Base-by-base conservation (phyloP, 2,797 vertebrate genomes). In the Poecilia picta region DNA sequence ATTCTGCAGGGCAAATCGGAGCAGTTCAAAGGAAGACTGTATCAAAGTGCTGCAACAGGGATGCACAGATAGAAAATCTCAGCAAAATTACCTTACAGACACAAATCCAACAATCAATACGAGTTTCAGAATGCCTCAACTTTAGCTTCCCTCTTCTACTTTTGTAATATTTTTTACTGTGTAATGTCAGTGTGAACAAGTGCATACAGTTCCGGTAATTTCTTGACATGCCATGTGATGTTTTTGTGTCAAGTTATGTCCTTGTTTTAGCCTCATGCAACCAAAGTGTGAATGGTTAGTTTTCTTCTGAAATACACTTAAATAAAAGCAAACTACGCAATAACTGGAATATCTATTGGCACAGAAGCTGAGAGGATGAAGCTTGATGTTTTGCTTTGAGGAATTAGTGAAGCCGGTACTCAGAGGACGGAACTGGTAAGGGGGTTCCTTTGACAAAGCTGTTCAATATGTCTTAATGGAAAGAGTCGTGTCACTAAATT, bases 391-490 rank as follows among this genome's bases (percentile, higher is more conserved):
- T 86, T 39, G 25, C 57, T 46, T 70, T 83, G 55, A 81, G n/a
- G 77, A 77, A 87, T 84, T 66, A 41, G 75, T 78, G 8, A 6
- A 57, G 76, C 81, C 77, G 53, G 41, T 18, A 75, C 28, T 85
- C 25, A 75, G 73, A 85, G 31, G 76, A 82, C 81, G 68, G 57
- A 46, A 10, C 46, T 13, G 59, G 31, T 55, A 33, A 12, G 45
- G 25, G 45, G 13, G 11, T 59, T 66, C 53, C 85, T 83, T 73
- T 88, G 89, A 90, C 76, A 91, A 91, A 92, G 89, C 82, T 88
- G 91, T 92, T 91, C 90, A 92, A 93, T 94, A 90, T 88, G 72
- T 85, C 74, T 82, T 85, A 88, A 87, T 80, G 78, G 72, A 91
- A 90, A 83, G 51, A 89, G 81, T 78, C 73, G 81, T 85, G 86